A percentile compares a stretch with the other conserved stretches of the same genome.
These are phyloP conservation scores for Drosophila parthenogenetica DNA, from an alignment of 2,888 invertebrate genomes.

Conservation along the genomic window DNA sequence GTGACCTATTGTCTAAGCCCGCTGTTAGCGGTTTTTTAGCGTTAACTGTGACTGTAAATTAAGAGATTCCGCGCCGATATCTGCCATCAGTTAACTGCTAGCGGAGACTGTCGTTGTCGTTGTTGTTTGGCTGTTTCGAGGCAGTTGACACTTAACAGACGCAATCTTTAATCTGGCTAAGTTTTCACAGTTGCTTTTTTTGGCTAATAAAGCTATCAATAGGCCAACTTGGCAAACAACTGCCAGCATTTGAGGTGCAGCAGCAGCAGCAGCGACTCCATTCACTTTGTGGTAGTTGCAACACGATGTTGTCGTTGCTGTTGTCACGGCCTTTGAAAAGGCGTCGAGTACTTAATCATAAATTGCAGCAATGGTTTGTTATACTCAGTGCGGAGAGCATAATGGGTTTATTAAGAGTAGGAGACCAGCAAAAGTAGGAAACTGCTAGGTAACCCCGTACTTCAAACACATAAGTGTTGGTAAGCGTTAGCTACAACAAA, in stretches of 20 bases:
- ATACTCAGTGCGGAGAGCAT: not conserved
- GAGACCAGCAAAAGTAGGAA: not conserved
- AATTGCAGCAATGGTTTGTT: not conserved
- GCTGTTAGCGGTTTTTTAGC: not conserved
- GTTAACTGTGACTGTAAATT: conserved; percentile 5
- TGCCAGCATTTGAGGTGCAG: conserved; percentile 26
- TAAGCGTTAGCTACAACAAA: not conserved
- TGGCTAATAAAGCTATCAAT: conserved; percentile 70
- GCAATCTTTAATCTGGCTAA: conserved; percentile 57
- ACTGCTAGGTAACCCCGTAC: too few relatives aligned
- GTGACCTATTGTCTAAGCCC: not conserved
- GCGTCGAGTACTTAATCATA: conserved; percentile 30
- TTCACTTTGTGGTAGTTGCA: conserved; percentile 39
- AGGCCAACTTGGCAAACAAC: conserved; percentile 28
- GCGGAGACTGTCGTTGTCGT: conserved; percentile 14
- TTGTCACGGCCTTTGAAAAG: not conserved
- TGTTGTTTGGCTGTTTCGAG: conserved; percentile 12
- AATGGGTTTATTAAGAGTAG: not conserved
- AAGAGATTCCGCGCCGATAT: conserved; percentile 1
- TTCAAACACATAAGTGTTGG: too few relatives aligned
- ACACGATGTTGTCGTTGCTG: not conserved
- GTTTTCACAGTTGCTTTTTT: conserved; percentile 38
- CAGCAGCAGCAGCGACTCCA: conserved; percentile 12
- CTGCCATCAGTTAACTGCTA: conserved; percentile 25
- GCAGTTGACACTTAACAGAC: conserved; percentile 51